phyloP scores from a whole-genome alignment of 1,140 invertebrate genomes.

The Drosophila takahashii region DNA sequence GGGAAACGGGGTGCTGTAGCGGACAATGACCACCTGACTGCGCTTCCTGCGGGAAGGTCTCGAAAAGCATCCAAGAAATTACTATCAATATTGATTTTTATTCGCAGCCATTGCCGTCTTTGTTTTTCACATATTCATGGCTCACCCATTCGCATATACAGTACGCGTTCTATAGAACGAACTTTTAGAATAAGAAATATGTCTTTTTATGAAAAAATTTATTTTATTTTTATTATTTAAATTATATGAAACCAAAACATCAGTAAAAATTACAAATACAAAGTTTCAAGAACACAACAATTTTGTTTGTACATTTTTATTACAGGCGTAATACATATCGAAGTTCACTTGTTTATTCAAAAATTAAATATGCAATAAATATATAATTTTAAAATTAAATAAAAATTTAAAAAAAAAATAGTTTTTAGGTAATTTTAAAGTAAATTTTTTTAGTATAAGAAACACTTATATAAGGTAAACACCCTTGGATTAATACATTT shows the following conservation, averaged over 20 bases:
- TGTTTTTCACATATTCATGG: slow-evolving; percentile 67
- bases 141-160: slow-evolving; percentile 49
- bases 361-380: too few species aligned
- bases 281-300: too few species aligned
- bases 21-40: slow-evolving; percentile 76
- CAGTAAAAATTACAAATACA: too few species aligned
- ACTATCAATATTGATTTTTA: slow-evolving; percentile 79
- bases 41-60: slow-evolving; percentile 35
- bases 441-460: too few species aligned
- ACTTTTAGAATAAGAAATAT: background rate
- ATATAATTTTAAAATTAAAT: too few species aligned
- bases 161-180: background rate
- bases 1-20: slow-evolving; percentile 18
- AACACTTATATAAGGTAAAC: background rate
- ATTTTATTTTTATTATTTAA: too few species aligned
- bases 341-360: too few species aligned
- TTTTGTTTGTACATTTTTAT: too few species aligned
- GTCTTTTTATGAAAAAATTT: too few species aligned
- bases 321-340: too few species aligned
- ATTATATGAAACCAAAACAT: too few species aligned
- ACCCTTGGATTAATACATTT: background rate
- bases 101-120: slow-evolving; percentile 32
- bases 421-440: background rate
- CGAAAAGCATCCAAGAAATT: slow-evolving; percentile 39
- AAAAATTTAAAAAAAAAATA: too few species aligned